Evolutionary conservation across 2,797 vertebrate genomes (phyloP).

Genomic region (Amphiprion clarkii): DNA sequence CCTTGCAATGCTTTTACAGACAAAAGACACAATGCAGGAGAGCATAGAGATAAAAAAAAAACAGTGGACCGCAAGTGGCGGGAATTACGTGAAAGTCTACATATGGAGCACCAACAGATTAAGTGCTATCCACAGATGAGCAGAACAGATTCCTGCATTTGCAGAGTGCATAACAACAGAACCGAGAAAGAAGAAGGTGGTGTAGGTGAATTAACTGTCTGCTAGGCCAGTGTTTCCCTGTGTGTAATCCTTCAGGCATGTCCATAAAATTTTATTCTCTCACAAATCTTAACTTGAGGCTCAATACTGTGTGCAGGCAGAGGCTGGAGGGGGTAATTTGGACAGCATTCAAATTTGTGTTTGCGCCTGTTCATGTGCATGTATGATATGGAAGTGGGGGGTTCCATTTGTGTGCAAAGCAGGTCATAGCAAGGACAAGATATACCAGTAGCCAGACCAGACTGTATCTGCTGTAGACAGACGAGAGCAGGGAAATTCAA

Average conservation of each 20-base stretch:
- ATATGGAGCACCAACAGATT: constrained; percentile 27
- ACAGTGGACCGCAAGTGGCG: constrained; percentile 21
- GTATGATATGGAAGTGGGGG: constrained; percentile 30
- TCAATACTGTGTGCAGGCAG: constrained; percentile 37
- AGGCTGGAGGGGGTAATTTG: constrained; percentile 37
- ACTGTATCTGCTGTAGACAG: constrained; percentile 59
- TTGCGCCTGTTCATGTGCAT: constrained; percentile 14
- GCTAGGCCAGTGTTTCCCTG: constrained; percentile 13
- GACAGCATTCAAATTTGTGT: constrained; percentile 24
- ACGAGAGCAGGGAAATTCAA: constrained; percentile 49
- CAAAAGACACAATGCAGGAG: constrained; percentile 46
- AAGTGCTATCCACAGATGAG: constrained; percentile 43
- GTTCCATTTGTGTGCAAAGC: constrained; percentile 54
- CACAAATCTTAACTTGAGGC: constrained; percentile 47
- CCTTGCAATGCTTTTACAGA: constrained; percentile 46
- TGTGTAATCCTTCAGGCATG: constrained; percentile 35
- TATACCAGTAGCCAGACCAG: constrained; percentile 43
- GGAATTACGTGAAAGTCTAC: constrained; percentile 30
- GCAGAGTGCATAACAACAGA: constrained; percentile 7
- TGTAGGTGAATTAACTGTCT: constrained; percentile 22
- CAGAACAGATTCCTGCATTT: constrained; percentile 32
- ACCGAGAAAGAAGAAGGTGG: constrained; percentile 12
- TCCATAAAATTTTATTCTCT: constrained; percentile 46
- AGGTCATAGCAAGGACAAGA: constrained; percentile 76
- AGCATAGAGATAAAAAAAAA: constrained; percentile 47